These are phyloP conservation scores for Bergia sp. DNA, from an alignment of 92 coral and sea anemone genomes.

Conservation along the genomic window DNA sequence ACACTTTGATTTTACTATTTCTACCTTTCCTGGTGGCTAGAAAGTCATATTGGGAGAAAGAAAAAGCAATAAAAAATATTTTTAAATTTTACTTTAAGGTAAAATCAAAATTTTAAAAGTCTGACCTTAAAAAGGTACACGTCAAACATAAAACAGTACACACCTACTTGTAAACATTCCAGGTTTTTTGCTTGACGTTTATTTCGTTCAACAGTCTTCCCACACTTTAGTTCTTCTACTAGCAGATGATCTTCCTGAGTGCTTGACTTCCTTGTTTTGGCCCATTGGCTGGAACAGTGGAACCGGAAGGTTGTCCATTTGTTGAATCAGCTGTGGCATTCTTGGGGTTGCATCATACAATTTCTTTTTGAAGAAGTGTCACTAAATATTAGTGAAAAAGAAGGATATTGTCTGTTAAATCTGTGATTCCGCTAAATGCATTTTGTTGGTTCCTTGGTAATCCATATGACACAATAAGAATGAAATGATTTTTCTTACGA, in stretches of 20 bases:
- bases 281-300: constrained; percentile 14
- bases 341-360: constrained; percentile 10
- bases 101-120: too few species aligned
- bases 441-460: constrained; percentile 2
- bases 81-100: too few species aligned
- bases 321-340: constrained; percentile 50
- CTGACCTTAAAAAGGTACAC: too few species aligned
- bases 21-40: too few species aligned
- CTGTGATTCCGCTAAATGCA: background rate
- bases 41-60: too few species aligned
- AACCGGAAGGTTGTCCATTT: constrained; percentile 35
- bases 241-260: constrained; percentile 35
- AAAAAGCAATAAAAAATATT: too few species aligned
- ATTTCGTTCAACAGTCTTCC: constrained; percentile 46
- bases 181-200: constrained; percentile 53
- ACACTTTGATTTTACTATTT: too few species aligned
- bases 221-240: constrained; percentile 39
- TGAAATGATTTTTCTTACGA: background rate
- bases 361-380: constrained; percentile 47
- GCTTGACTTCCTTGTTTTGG: constrained; percentile 38
- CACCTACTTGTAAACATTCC: constrained; percentile 45
- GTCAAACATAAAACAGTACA: background rate
- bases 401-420: background rate
- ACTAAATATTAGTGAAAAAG: constrained; percentile 23
- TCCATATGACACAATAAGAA: background rate